These are phyloP conservation scores for Ditylenchus dipsaci DNA, from an alignment of 1,140 invertebrate species.

Conservation along the genomic window DNA sequence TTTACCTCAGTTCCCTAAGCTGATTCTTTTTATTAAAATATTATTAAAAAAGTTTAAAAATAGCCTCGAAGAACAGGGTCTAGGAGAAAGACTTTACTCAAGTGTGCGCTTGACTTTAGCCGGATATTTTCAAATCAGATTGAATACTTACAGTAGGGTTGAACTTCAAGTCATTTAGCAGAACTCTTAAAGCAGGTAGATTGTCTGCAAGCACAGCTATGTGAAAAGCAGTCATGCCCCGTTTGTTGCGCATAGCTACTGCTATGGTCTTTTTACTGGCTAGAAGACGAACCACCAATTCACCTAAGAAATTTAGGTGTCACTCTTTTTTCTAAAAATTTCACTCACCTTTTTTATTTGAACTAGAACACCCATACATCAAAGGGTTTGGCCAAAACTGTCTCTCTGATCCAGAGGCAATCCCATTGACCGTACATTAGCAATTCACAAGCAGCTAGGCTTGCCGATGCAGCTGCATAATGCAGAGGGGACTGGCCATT, in stretches of 20 bases:
- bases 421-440: slow-evolving; percentile 21
- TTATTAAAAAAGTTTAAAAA: no score
- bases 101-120: no score
- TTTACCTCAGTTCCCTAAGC: neutral
- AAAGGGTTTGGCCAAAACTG: slow-evolving; percentile 37
- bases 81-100: no score
- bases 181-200: slow-evolving; percentile 16
- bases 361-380: slow-evolving; percentile 21
- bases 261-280: slow-evolving; percentile 34
- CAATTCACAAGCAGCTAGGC: slow-evolving; percentile 21
- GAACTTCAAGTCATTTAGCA: slow-evolving; percentile 21
- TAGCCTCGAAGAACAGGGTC: no score
- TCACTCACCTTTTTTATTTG: no score
- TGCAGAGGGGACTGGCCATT: slow-evolving; percentile 28
- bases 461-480: slow-evolving; percentile 42
- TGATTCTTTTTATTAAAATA: no score
- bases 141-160: slow-evolving; percentile 2
- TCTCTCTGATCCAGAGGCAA: slow-evolving; percentile 36
- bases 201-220: slow-evolving; percentile 40
- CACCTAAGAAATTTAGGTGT: slow-evolving; percentile 34
- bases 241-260: slow-evolving; percentile 26
- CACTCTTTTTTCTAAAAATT: no score
- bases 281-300: slow-evolving; percentile 25
- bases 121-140: no score
- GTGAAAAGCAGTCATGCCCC: slow-evolving; percentile 39